Evolutionary conservation across 2,888 invertebrate genomes (phyloP).

Genomic region (Himalopsyche kuldschensis): DNA sequence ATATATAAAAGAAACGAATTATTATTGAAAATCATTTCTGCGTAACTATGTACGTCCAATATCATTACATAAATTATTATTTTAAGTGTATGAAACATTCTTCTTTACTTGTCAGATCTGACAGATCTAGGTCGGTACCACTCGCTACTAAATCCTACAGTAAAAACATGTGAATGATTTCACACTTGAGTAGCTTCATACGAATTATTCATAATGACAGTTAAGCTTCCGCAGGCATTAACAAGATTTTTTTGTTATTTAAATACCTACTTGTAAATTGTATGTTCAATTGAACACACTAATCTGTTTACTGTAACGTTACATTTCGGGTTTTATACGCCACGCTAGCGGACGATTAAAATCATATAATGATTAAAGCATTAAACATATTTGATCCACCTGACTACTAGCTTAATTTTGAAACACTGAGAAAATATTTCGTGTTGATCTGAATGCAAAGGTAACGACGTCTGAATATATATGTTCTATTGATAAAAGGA

Average conservation of each 20-base stretch:
- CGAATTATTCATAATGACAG: background rate
- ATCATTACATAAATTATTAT: too few species aligned
- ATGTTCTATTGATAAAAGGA: too few species aligned
- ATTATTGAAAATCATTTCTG: too few species aligned
- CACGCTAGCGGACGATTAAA: background rate
- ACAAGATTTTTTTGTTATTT: background rate
- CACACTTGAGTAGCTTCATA: background rate
- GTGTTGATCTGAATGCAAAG: too few species aligned
- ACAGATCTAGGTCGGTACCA: background rate
- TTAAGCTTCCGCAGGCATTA: background rate
- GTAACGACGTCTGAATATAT: too few species aligned
- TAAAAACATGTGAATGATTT: background rate
- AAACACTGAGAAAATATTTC: too few species aligned
- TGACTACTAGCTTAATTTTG: too few species aligned
- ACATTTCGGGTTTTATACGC: background rate
- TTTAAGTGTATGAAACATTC: too few species aligned
- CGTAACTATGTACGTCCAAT: too few species aligned
- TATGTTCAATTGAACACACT: background rate
- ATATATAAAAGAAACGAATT: too few species aligned
- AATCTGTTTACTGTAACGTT: background rate
- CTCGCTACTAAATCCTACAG: background rate
- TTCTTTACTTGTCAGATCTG: background rate
- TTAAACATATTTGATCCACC: too few species aligned
- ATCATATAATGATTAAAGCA: background rate
- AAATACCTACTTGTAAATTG: background rate